Evolutionary conservation across 2,888 invertebrate genomes (phyloP), one percentile per base, ranked within the genome.

Genomic region (Helobdella robusta): DNA sequence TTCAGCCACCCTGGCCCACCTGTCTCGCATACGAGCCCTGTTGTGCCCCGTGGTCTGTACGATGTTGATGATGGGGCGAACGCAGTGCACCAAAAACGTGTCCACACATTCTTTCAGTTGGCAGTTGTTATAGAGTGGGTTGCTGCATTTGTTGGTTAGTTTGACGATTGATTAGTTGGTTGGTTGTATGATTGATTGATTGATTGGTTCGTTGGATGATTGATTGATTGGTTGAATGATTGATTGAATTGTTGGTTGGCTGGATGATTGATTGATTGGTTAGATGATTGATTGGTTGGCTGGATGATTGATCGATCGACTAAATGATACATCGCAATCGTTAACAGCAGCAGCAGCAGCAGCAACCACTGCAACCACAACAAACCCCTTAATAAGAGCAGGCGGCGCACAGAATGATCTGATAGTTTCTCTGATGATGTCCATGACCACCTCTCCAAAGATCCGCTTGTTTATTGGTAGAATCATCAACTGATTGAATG

Each of bases 11-110:
- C 89, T 84, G 0, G 89, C 91, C 66, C 95, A 82, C 81, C 92
- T 93, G 78, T 97, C 95, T 66, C 95, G 83, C 79, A 95, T 95
- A 36, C 97, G 83, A 3, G 97, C 94, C 71, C 93, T 84, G 81
- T 97, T 97, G 79, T 93, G 92, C 0, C 97, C 95, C 76, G 89
- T 90, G 40, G 60, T 64, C 72, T 80, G 76, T 67, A 95, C 83
- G 65, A 95, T 82, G 72, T 86, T 87, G 11, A 88, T 87, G 76
- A 95, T 90, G 4, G 92, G 89, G 46, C 88, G 85, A 67, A 89
- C 86, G 77, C 92, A 91, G 69, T 89, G 89, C 15, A 84, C 84
- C 64, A 95, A 83, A 81, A 95, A 92, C 66, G 87, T 87, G 73
- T 94, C 92, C 1, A 93, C 86, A 76, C 87, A 89, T 72, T 90